Evolutionary conservation across 2,888 invertebrate species (phyloP).

Genomic region (Petrophora chlorosata): DNA sequence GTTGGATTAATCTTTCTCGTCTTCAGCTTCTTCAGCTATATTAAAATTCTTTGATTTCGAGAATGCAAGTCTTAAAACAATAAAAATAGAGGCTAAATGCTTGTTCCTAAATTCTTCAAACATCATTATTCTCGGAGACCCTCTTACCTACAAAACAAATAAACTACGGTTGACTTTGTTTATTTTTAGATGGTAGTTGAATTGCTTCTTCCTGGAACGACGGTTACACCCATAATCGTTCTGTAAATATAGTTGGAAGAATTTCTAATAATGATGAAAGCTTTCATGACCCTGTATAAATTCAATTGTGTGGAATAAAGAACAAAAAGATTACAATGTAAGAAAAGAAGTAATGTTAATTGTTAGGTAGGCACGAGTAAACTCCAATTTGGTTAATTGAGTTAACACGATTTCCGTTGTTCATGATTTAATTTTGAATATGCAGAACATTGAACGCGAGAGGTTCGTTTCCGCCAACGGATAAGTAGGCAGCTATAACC

Average conservation of each 20-base stretch:
- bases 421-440: constrained; percentile 48
- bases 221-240: constrained; percentile 70
- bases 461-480: constrained; percentile 80
- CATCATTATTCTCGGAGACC: constrained; percentile 68
- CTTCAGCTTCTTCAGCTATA: constrained; percentile 34
- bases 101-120: constrained; percentile 66
- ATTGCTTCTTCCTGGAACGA: constrained; percentile 74
- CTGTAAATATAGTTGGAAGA: constrained; percentile 59
- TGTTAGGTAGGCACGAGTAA: constrained; percentile 4
- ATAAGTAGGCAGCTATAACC: constrained; percentile 80
- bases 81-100: constrained; percentile 44
- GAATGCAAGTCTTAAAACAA: constrained; percentile 44
- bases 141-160: constrained; percentile 72
- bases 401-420: constrained; percentile 29
- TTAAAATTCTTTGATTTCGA: constrained; percentile 46
- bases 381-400: constrained; percentile 25
- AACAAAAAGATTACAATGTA: constrained; percentile 11
- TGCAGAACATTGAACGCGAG: constrained; percentile 65
- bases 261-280: constrained; percentile 35
- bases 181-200: constrained; percentile 74
- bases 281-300: constrained; percentile 27
- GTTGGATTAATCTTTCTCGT: constrained; percentile 22
- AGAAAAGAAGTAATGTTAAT: constrained; percentile 1
- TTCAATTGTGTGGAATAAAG: constrained; percentile 19
- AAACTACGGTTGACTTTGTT: constrained; percentile 72